phyloP scores from a whole-genome alignment of 2,797 vertebrate genomes.

The Crocodylus rhombifer region DNA sequence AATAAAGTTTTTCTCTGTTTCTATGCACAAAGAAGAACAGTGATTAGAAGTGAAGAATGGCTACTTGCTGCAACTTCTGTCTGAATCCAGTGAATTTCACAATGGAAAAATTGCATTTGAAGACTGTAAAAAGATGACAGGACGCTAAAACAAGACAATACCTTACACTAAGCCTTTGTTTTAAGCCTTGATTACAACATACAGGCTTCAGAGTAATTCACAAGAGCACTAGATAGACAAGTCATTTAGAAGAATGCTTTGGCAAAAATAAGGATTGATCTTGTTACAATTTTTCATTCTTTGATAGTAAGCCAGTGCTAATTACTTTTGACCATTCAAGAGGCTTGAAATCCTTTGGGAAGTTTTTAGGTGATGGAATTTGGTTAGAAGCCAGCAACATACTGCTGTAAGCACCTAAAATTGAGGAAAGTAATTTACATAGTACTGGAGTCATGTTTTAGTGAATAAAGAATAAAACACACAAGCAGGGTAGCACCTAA shows the following conservation, averaged over 20 bases:
- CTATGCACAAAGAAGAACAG: neutral
- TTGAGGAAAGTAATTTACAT: neutral
- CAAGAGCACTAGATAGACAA: neutral
- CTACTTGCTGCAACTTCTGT: neutral
- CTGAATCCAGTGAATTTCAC: neutral
- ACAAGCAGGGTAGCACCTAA: neutral
- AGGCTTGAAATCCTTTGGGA: neutral
- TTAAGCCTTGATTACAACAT: neutral
- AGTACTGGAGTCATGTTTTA: neutral
- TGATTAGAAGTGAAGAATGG: neutral
- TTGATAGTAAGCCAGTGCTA: conserved; percentile 5
- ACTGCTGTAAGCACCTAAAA: neutral
- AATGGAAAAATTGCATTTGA: neutral
- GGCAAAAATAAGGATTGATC: neutral
- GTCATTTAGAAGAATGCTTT: neutral
- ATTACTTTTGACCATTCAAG: neutral
- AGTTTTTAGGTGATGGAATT: neutral
- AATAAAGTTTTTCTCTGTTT: neutral
- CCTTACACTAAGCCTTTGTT: neutral
- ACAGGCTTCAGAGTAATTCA: neutral
- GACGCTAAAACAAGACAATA: conserved; percentile 24
- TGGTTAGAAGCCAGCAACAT: neutral
- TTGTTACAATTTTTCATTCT: neutral
- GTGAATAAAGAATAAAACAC: neutral
- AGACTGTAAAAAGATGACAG: neutral